phyloP scores from a whole-genome alignment of 1,140 invertebrate species.

The Bombus pascuorum region DNA sequence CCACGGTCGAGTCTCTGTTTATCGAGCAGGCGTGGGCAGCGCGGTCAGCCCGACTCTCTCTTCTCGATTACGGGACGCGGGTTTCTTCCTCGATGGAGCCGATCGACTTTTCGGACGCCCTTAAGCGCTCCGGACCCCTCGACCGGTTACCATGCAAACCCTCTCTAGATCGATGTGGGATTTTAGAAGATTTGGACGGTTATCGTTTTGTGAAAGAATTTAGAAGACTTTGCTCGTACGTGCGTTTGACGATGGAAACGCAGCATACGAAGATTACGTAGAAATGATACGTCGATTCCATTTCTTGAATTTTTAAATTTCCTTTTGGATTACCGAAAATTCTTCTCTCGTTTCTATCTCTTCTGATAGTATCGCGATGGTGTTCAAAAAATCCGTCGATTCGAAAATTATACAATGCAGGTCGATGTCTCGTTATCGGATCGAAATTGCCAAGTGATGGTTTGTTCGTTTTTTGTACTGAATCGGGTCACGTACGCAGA shows the following conservation, averaged over 20 bases:
- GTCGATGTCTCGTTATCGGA: too few relatives aligned
- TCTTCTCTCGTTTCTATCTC: too few relatives aligned
- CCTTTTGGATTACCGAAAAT: too few relatives aligned
- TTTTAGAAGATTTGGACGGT: neutral
- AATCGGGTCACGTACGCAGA: too few relatives aligned
- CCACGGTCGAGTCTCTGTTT: conserved; percentile 60
- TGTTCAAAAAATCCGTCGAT: too few relatives aligned
- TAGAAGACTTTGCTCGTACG: too few relatives aligned
- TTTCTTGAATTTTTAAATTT: neutral
- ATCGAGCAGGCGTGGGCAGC: conserved; percentile 64
- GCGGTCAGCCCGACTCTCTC: neutral
- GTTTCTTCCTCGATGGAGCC: neutral
- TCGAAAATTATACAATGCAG: too few relatives aligned
- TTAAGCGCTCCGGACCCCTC: neutral
- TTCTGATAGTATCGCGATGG: too few relatives aligned
- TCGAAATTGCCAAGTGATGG: too few relatives aligned
- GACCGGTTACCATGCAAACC: neutral
- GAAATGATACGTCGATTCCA: neutral
- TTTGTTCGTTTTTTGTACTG: too few relatives aligned
- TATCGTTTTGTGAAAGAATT: too few relatives aligned
- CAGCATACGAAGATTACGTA: neutral
- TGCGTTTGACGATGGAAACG: too few relatives aligned
- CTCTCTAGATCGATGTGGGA: neutral
- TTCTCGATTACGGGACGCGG: conserved; percentile 17
- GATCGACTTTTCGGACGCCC: neutral